Evolutionary conservation across 1,140 invertebrate genomes (phyloP), one percentile per base, ranked within the genome.

Genomic region (Diorhabda carinulata): DNA sequence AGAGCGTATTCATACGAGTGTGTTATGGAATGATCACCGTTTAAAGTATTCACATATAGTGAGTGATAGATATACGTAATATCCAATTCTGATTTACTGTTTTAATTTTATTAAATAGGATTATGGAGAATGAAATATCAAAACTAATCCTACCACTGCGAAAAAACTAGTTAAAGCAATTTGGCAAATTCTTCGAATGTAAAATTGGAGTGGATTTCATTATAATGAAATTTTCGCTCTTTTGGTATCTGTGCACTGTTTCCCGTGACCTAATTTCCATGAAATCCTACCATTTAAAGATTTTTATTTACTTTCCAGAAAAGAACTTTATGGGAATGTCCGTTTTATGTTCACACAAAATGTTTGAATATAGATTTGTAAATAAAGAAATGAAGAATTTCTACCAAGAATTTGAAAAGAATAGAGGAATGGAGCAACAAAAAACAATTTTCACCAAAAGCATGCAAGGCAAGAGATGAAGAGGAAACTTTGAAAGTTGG

Each of bases 271-370:
- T 52, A 9, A 52, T 52, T 52, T 4, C n/a, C 47, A 8, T 4
- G 47, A 52, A 52, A n/a, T 52, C 47, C 4, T 25, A 25, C 25
- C 0, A 25, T 25, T 52, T 52, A 8, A 52, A 52, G 47, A 52
- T n/a, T 52, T 52, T 52, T 52, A 52, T 52, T 52, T 52, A 52
- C 47, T 52, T 52, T 52, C n/a, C 47, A 8, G 47, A n/a, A 52
- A 52, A 52, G 47, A 52, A 8, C 47, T 52, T 5, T 52, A 9
- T 5, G 45, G 8, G 45, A 9, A 52, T 52, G 8, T 52, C 45
- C 5, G 45, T 52, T 5, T 9, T 5, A 9, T 52, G 5, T 52
- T 9, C 45, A 9, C 8, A 5, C 45, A 6, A 52, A 52, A 6
- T 25, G 1, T 25, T 25, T 25, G 25, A 25, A 25, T 25, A 25